A percentile compares a stretch with the other conserved stretches of the same genome.
Conservation (phyloP, 1,140 invertebrate species). For the Caenorhabditis latens region DNA sequence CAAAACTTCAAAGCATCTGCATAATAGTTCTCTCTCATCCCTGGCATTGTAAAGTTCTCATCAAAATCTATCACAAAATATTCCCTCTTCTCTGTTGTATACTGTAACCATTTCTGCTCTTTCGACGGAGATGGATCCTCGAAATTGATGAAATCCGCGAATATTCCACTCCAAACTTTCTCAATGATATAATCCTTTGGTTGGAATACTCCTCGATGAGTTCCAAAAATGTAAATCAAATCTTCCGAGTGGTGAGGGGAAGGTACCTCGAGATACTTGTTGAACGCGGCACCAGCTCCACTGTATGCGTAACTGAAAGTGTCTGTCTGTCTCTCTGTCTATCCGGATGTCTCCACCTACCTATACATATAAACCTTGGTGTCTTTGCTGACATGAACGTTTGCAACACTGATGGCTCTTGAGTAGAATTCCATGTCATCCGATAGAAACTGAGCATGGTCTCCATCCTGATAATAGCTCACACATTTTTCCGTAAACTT, state of each 20-base stretch:
- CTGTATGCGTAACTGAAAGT: conserved; percentile 16
- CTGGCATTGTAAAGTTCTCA: conserved; percentile 35
- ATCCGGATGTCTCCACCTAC: not conserved
- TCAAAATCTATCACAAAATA: conserved; percentile 37
- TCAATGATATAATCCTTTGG: conserved; percentile 28
- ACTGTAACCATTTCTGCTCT: conserved; percentile 3
- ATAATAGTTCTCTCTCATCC: conserved; percentile 30
- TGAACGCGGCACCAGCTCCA: not conserved
- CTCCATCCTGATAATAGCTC: not conserved
- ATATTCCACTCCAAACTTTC: conserved; percentile 6
- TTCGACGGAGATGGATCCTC: not conserved
- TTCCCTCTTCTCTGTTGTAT: conserved; percentile 13
- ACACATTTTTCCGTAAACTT: not conserved
- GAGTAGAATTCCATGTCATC: conserved; percentile 45
- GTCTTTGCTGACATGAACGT: not conserved
- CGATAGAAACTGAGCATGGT: not conserved
- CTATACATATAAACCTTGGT: conserved; percentile 35
- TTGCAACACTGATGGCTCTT: not conserved
- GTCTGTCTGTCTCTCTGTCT: too few species aligned
- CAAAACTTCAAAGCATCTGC: not conserved
- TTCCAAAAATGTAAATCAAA: conserved; percentile 48
- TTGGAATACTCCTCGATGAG: not conserved
- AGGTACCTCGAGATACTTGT: not conserved
- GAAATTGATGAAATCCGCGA: conserved; percentile 26
- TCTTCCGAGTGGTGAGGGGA: conserved; percentile 31